phyloP scores from a whole-genome alignment of 2,797 vertebrate species.

The Channallabes apus region DNA sequence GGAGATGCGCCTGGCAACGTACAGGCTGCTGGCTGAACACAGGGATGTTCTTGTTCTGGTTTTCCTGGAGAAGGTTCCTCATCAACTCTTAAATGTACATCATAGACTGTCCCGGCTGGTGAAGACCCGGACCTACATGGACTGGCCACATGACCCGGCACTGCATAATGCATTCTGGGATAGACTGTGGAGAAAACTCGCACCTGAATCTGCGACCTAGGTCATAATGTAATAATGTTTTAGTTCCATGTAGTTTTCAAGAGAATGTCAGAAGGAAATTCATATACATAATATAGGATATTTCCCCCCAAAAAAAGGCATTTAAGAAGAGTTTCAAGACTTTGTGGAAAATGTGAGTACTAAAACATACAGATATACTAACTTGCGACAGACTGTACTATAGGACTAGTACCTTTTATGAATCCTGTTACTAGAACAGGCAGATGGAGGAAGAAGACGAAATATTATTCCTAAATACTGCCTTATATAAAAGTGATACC shows the following conservation, averaged over 20 bases:
- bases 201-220: constrained; percentile 7
- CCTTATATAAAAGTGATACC: too few relatives aligned
- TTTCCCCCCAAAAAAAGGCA: neutral
- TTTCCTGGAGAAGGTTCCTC: constrained; percentile 58
- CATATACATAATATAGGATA: neutral
- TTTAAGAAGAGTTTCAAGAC: neutral
- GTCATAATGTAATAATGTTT: neutral
- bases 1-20: too few relatives aligned
- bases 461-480: too few relatives aligned
- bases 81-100: constrained; percentile 63
- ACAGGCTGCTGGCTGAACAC: too few relatives aligned
- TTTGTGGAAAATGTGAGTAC: too few relatives aligned
- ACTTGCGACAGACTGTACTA: neutral
- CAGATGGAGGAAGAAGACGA: too few relatives aligned
- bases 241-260: neutral
- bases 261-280: neutral
- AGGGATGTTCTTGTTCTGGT: too few relatives aligned
- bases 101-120: constrained; percentile 60
- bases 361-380: neutral
- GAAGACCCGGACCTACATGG: constrained; percentile 45
- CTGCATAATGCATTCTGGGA: constrained; percentile 48
- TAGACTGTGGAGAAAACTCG: constrained; percentile 42
- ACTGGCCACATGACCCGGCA: constrained; percentile 47
- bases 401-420: too few relatives aligned
- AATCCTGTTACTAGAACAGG: too few relatives aligned